Base-by-base conservation (phyloP, 1,140 invertebrate genomes). In the Bombus consobrinus region DNA sequence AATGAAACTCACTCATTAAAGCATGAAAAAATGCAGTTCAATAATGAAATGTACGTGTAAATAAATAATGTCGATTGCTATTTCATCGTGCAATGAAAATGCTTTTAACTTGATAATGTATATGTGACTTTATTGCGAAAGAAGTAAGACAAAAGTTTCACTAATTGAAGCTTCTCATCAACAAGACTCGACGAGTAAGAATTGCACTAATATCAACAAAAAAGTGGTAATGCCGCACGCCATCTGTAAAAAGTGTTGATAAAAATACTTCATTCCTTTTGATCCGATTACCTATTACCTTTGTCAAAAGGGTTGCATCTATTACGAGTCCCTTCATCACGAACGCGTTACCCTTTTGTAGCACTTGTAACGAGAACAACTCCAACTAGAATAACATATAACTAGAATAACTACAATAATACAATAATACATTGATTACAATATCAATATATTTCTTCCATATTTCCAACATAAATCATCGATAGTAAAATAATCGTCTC, bases 281-380 rank as follows among this genome's bases (percentile, higher is more conserved):
- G 12, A 66, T 25, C 5, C 18, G 28, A 64, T 13, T n/a, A 18
- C 6, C 0, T 25, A n/a, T 2, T 86, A 93, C 93, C 76, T 87
- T 79, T 15, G 89, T 92, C 6, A 93, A 28, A 32, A 92, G 85
- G 10, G 87, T 82, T 0, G 86, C 86, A 25, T 93, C 89, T 13
- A 93, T 57, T 5, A 75, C n/a, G 1, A 93, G 34, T 5, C 91
- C 90, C 59, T 87, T 91, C 0, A 92, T 90, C 25, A 62, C 71
- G 25, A 92, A 92, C n/a, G 53, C 83, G 53, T 85, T 91, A 13
- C 91, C 83, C 0, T 83, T 86, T 78, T 93, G 92, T 0, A 93
- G 59, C 2, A 92, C 75, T 91, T 93, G 92, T 28, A 92, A 79
- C 0, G 92, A 93, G 41, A 93, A 93, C n/a, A 92, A 47, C 66